phyloP scores from a whole-genome alignment of 2,888 invertebrate species.

The Trachelus stipa region DNA sequence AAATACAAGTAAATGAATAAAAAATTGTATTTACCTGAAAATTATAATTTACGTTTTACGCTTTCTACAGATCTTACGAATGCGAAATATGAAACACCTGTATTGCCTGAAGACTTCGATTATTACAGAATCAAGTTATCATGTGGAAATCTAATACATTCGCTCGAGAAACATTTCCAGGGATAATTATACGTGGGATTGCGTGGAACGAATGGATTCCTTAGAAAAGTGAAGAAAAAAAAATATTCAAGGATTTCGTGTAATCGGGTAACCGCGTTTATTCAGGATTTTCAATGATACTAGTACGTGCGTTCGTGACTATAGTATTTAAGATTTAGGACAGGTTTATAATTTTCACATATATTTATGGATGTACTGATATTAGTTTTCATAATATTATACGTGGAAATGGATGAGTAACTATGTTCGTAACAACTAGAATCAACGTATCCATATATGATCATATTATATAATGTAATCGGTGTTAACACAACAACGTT shows the following conservation, averaged over 20 bases:
- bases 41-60: not conserved
- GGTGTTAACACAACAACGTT: not conserved
- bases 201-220: not conserved
- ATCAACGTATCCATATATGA: not conserved
- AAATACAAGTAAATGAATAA: not conserved
- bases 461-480: not conserved
- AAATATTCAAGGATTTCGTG: not conserved
- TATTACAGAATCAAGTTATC: not conserved
- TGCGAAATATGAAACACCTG: not conserved
- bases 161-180: not conserved
- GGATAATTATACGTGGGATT: not conserved
- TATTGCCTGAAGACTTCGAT: not conserved
- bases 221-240: not conserved
- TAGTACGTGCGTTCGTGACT: not conserved
- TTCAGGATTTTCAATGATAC: not conserved
- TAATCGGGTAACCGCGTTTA: not conserved
- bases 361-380: not conserved
- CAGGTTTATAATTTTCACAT: not conserved
- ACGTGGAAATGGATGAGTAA: not conserved
- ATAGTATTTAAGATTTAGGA: not conserved
- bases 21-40: not conserved
- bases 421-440: not conserved
- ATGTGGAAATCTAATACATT: not conserved
- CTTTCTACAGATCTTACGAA: not conserved
- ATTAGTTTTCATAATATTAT: not conserved